Evolutionary conservation across 2,888 invertebrate genomes (phyloP).

Genomic region (Pseudanteris insignis): DNA sequence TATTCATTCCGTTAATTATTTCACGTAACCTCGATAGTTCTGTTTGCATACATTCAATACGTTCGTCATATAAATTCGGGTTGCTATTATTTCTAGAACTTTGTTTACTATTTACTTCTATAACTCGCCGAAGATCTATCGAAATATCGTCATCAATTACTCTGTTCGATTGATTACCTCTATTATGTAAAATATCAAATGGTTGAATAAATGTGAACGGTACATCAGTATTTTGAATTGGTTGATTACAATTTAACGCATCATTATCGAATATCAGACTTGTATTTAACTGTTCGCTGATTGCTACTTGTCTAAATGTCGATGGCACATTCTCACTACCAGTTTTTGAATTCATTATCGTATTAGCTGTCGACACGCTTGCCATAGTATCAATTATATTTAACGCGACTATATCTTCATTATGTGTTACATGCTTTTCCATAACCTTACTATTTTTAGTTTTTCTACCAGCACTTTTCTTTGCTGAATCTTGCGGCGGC

Average conservation of each 20-base stretch:
- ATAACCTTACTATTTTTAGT: background rate
- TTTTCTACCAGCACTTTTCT: background rate
- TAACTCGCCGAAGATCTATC: background rate
- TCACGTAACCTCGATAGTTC: slow-evolving; percentile 1
- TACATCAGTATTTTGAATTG: background rate
- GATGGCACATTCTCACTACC: background rate
- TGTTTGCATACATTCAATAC: background rate
- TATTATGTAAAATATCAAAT: no score
- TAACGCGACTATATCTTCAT: background rate
- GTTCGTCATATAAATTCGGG: background rate
- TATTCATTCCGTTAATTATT: background rate
- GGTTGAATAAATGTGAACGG: no score
- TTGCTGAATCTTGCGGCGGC: background rate
- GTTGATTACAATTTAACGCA: no score
- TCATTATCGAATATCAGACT: no score
- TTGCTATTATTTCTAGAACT: background rate
- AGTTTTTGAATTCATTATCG: background rate
- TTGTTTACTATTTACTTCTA: background rate
- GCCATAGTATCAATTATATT: background rate
- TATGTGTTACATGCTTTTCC: no score
- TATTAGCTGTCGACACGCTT: background rate
- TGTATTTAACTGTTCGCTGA: no score
- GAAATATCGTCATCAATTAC: background rate
- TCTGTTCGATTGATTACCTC: no score
- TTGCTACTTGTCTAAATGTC: no score